phyloP scores from a whole-genome alignment of 1,140 invertebrate genomes.

The Goniozus legneri region DNA sequence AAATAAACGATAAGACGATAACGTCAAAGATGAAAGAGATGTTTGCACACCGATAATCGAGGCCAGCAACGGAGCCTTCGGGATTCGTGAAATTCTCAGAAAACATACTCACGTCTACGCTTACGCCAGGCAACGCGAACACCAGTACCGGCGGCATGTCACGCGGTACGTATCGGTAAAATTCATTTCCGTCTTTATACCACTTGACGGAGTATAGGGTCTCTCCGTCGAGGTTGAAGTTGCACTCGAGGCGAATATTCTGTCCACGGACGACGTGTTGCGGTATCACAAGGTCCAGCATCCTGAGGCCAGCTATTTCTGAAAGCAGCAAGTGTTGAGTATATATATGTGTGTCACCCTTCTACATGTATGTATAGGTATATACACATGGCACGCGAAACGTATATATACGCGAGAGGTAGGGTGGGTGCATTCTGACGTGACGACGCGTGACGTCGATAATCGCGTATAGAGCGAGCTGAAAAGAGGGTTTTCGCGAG shows the following conservation, averaged over 20 bases:
- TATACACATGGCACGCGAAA: too few species aligned
- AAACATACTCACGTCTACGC: conserved; percentile 60
- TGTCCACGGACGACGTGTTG: conserved; percentile 65
- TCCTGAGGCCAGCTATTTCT: conserved; percentile 51
- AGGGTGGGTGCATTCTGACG: too few species aligned
- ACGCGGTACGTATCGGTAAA: conserved; percentile 73
- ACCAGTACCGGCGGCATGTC: conserved; percentile 62
- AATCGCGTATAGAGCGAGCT: too few species aligned
- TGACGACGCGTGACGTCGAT: neutral
- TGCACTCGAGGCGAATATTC: conserved; percentile 60
- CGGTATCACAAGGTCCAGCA: conserved; percentile 65
- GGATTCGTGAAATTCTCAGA: too few species aligned
- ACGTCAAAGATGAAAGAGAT: neutral
- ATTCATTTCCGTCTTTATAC: conserved; percentile 76
- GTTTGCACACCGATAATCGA: conserved; percentile 9
- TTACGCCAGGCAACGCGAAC: conserved; percentile 62
- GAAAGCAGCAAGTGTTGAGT: conserved; percentile 3
- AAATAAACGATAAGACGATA: conserved; percentile 7
- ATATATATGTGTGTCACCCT: neutral
- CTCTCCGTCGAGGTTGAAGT: conserved; percentile 64
- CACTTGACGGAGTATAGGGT: conserved; percentile 76
- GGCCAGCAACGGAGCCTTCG: neutral
- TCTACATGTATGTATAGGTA: neutral
- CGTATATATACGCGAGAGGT: neutral
- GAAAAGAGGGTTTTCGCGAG: too few species aligned